Evolutionary conservation across 2,113 vertebrate genomes (phyloP).

Genomic region (Plestiodon gilberti): DNA sequence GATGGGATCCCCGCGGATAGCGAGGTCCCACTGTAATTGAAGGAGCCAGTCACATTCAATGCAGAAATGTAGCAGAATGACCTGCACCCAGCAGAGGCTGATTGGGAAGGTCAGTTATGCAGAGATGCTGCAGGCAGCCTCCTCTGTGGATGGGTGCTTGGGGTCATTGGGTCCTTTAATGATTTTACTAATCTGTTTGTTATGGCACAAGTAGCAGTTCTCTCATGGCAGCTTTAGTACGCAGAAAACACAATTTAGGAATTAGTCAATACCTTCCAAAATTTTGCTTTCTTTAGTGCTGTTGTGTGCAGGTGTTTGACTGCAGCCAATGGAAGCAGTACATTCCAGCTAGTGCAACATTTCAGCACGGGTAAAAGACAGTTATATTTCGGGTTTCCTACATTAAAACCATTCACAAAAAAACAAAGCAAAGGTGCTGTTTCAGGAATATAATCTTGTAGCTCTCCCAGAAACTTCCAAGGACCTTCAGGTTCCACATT

Average conservation of each 20-base stretch:
- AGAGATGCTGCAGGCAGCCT: not conserved
- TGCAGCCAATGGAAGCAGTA: no score
- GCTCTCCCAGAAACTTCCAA: not conserved
- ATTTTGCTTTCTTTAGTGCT: no score
- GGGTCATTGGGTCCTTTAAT: not conserved
- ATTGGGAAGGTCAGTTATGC: not conserved
- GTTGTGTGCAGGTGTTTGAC: no score
- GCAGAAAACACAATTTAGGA: not conserved
- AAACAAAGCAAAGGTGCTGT: not conserved
- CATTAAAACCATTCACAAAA: not conserved
- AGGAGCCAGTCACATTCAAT: no score
- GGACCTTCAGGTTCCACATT: conserved; percentile 20
- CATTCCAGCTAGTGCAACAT: not conserved
- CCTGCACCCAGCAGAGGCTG: not conserved
- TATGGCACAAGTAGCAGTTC: not conserved
- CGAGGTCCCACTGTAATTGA: no score
- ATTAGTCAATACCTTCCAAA: not conserved
- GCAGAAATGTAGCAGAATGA: not conserved
- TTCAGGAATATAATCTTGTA: not conserved
- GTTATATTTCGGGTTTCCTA: not conserved
- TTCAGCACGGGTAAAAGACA: not conserved
- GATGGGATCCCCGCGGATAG: no score
- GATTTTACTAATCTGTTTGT: not conserved
- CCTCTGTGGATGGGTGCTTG: no score
- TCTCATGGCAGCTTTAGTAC: not conserved